These are phyloP conservation scores for Eremophila alpestris DNA, from an alignment of 2,797 vertebrate genomes.

Conservation along the genomic window DNA sequence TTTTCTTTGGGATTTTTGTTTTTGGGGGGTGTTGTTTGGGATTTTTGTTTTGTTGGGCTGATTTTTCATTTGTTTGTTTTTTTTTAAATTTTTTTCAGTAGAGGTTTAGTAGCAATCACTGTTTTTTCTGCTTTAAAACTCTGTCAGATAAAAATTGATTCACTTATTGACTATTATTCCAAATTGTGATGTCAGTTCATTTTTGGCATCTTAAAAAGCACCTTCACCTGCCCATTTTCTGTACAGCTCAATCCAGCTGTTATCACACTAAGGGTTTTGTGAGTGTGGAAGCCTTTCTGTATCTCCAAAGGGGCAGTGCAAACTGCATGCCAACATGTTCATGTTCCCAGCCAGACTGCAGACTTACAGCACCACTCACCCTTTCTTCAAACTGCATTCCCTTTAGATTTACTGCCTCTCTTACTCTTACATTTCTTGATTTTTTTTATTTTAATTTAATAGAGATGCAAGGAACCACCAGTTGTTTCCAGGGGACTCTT, in stretches of 20 bases:
- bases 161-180: neutral
- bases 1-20: too few relatives aligned
- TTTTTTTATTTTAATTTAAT: neutral
- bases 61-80: too few relatives aligned
- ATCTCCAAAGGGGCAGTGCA: neutral
- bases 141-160: neutral
- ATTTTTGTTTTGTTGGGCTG: too few relatives aligned
- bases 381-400: neutral
- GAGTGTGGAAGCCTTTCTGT: neutral
- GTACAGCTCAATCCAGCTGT: neutral
- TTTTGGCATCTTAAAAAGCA: neutral
- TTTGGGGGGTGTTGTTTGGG: too few relatives aligned
- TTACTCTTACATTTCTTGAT: neutral
- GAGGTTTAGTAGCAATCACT: neutral
- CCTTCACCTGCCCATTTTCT: neutral
- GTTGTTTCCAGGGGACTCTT: neutral
- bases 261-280: neutral
- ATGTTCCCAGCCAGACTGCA: neutral
- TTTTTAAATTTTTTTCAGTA: neutral
- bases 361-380: rapidly evolving
- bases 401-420: neutral
- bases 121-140: neutral
- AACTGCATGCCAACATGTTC: rapidly evolving
- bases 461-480: neutral
- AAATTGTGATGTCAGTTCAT: neutral